Evolutionary conservation across 2,113 vertebrate genomes (phyloP), one percentile per base, ranked within the genome.

Genomic region (Todiramphus chloris): DNA sequence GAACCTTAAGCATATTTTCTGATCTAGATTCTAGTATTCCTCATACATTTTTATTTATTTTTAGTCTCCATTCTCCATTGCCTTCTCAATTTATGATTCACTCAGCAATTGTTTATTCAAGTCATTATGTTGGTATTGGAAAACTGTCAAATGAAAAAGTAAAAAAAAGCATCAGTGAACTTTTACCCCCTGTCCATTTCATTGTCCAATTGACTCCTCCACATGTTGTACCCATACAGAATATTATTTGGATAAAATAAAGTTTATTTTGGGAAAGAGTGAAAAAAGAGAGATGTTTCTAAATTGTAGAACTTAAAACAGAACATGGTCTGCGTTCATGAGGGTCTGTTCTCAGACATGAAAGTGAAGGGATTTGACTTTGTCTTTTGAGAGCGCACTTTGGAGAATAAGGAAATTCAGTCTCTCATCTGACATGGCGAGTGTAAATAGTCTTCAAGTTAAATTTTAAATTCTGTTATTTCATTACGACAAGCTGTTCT

Each of bases 41-140:
- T 9, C 28, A 63, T 5, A 56, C 5, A 51, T 87, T 80, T 83
- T 72, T 86, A 53, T 27, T 69, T 83, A 46, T 41, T 88, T 89
- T 90, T 50, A 80, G 43, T 72, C 44, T 80, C 43, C 58, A 33
- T 72, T 87, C 72, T 70, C 56, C 39, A 68, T 37, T 67, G 50
- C 37, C 43, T 90, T 95, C 78, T 75, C 35, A 94, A 80, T 85
- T 89, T 93, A 85, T 60, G 56, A 89, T 93, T 94, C n/a, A 66
- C 14, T 87, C 68, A n/a, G 11, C n/a, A 93, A 88, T 59, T 84
- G 51, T 89, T 97, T 96, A 96, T 93, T 94, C 70, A 89, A 84
- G 59, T 79, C 31, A 80, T 95, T 83, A 89, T 69, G 80, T 19
- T 87, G 48, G 35, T 93, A 95, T 48, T 59, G 39, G 87, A 87